A percentile compares a stretch with the other conserved stretches of the same genome.
These are phyloP conservation scores for Hydropsyche betteni DNA, from an alignment of 2,888 invertebrate genomes.

Conservation along the genomic window DNA sequence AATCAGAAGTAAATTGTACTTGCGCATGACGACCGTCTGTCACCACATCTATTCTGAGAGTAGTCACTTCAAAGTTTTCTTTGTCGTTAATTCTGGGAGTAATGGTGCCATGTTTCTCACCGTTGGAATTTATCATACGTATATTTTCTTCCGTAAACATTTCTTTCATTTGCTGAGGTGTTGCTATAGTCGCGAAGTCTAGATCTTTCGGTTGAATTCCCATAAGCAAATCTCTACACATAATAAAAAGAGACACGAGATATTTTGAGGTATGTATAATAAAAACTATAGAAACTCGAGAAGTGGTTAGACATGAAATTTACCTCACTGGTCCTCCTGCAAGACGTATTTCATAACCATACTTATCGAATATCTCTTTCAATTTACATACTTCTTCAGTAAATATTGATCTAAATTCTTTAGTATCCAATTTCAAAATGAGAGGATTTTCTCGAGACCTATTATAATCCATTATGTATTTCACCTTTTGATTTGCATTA, in stretches of 20 bases:
- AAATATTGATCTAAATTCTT: slow-evolving; percentile 81
- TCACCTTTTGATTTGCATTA: neutral
- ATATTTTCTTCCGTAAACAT: slow-evolving; percentile 87
- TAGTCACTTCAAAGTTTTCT: slow-evolving; percentile 94
- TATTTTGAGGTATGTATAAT: neutral
- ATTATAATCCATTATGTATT: slow-evolving; percentile 51
- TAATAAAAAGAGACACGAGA: too few relatives aligned
- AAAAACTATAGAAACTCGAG: too few relatives aligned
- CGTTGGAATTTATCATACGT: slow-evolving; percentile 90
- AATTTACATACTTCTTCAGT: slow-evolving; percentile 81
- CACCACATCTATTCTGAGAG: slow-evolving; percentile 87
- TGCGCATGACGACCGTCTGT: slow-evolving; percentile 97
- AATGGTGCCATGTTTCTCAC: slow-evolving; percentile 96
- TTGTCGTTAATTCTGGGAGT: slow-evolving; percentile 94
- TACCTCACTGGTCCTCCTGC: slow-evolving; percentile 96
- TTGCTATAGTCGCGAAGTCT: slow-evolving; percentile 98
- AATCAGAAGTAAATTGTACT: slow-evolving; percentile 92
- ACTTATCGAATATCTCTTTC: slow-evolving; percentile 78
- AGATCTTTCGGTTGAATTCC: slow-evolving; percentile 85
- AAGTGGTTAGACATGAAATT: too few relatives aligned
- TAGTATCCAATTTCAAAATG: slow-evolving; percentile 75
- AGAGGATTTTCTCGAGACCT: slow-evolving; percentile 70
- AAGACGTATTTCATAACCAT: slow-evolving; percentile 86
- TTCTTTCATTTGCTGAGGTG: slow-evolving; percentile 93
- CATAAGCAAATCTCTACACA: slow-evolving; percentile 78